Conservation (phyloP, 2,113 vertebrate species). For the Myxocyprinus asiaticus region DNA sequence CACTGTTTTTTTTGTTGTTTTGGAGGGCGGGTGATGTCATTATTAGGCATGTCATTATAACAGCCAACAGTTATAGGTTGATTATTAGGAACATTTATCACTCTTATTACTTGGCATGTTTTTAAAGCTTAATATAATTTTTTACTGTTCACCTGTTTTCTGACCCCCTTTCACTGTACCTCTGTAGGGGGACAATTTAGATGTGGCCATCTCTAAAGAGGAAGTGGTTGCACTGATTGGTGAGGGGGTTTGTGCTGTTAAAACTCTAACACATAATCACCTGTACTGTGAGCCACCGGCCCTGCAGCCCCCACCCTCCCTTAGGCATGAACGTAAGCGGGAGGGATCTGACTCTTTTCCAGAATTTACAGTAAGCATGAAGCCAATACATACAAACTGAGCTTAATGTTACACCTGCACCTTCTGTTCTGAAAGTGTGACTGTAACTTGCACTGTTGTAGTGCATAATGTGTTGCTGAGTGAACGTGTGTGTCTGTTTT, state of each 20-base stretch:
- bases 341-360: conserved; percentile 85
- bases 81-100: no score
- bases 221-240: conserved; percentile 95
- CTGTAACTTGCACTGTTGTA: not conserved
- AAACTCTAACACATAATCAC: conserved; percentile 91
- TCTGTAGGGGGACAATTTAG: conserved; percentile 90
- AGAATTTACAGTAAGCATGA: conserved; percentile 86
- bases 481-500: conserved; percentile 27
- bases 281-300: conserved; percentile 93
- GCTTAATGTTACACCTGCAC: not conserved
- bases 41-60: no score
- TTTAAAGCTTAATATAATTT: not conserved
- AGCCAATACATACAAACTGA: not conserved
- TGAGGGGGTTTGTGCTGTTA: conserved; percentile 87
- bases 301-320: conserved; percentile 83
- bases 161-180: not conserved
- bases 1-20: no score
- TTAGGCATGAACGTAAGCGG: conserved; percentile 71
- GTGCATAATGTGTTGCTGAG: not conserved
- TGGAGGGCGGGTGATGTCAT: no score
- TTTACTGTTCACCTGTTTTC: not conserved
- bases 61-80: no score
- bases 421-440: not conserved
- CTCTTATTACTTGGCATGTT: not conserved
- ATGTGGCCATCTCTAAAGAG: conserved; percentile 93